Conservation (phyloP, 2,113 vertebrate genomes). For the Stigmatopora argus region DNA sequence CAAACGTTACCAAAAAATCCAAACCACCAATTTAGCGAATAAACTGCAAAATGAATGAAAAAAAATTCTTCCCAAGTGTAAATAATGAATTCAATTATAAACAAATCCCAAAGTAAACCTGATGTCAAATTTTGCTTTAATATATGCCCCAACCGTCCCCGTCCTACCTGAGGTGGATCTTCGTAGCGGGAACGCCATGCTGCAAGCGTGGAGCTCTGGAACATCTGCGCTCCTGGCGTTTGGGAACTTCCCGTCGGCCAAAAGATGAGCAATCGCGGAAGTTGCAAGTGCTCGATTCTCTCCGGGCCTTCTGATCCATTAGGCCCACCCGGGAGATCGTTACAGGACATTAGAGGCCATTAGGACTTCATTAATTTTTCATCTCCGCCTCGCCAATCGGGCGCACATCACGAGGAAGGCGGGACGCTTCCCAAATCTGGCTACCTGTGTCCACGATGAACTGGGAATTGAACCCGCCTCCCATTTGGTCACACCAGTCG, state of each 20-base stretch:
- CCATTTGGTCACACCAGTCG: not conserved
- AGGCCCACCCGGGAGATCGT: slow-evolving; percentile 88
- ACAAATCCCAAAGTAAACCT: too few species aligned
- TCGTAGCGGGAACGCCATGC: slow-evolving; percentile 88
- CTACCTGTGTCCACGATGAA: slow-evolving; percentile 13
- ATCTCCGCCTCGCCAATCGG: slow-evolving; percentile 48
- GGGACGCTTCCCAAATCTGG: slow-evolving; percentile 69
- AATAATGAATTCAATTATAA: too few species aligned
- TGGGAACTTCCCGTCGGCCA: slow-evolving; percentile 70
- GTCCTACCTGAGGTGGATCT: slow-evolving; percentile 90
- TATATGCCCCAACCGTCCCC: not conserved
- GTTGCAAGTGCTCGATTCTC: slow-evolving; percentile 83
- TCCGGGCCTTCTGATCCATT: slow-evolving; percentile 87
- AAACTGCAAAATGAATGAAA: too few species aligned
- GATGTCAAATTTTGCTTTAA: too few species aligned
- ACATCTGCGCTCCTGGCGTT: slow-evolving; percentile 46
- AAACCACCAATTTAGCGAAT: too few species aligned
- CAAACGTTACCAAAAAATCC: too few species aligned
- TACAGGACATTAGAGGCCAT: slow-evolving; percentile 95
- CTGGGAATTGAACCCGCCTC: not conserved
- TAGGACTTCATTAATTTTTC: slow-evolving; percentile 97
- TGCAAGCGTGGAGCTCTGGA: slow-evolving; percentile 65
- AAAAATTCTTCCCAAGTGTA: too few species aligned
- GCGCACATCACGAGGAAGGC: slow-evolving; percentile 15
- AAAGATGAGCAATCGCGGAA: slow-evolving; percentile 72